Percentiles rank a stretch among this genome's conserved stretches.
Conservation (phyloP, 2,888 invertebrate species). For the Cephus pulcher region DNA sequence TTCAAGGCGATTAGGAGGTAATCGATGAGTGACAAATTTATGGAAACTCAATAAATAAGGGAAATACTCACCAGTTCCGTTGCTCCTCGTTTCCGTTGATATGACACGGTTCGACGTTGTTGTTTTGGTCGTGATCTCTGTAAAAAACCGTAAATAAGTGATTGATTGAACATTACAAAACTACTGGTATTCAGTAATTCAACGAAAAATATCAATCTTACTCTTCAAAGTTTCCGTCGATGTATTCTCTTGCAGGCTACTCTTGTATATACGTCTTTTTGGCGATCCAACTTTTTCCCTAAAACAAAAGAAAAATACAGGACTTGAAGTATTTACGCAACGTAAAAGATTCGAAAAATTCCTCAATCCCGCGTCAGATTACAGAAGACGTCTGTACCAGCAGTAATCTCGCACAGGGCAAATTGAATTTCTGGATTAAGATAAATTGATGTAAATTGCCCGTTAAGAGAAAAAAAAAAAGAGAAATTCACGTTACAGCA, state of each 20-base stretch:
- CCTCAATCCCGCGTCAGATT: constrained; percentile 18
- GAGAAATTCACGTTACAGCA: background rate
- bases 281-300: constrained; percentile 78
- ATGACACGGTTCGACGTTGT: constrained; percentile 51
- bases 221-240: constrained; percentile 68
- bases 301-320: constrained; percentile 65
- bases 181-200: constrained; percentile 5
- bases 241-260: constrained; percentile 67
- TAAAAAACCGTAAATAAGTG: background rate
- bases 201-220: constrained; percentile 47
- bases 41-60: background rate
- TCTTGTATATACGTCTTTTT: constrained; percentile 66
- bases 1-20: background rate
- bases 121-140: constrained; percentile 58
- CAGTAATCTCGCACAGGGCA: background rate
- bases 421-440: background rate
- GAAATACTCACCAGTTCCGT: constrained; percentile 55
- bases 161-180: background rate
- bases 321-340: constrained; percentile 45
- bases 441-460: background rate
- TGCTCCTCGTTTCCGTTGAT: constrained; percentile 46
- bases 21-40: background rate
- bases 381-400: background rate
- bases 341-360: constrained; percentile 34
- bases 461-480: background rate